These are phyloP conservation scores for Mungos mungo DNA, from an alignment of 2,113 vertebrate species.

Conservation along the genomic window DNA sequence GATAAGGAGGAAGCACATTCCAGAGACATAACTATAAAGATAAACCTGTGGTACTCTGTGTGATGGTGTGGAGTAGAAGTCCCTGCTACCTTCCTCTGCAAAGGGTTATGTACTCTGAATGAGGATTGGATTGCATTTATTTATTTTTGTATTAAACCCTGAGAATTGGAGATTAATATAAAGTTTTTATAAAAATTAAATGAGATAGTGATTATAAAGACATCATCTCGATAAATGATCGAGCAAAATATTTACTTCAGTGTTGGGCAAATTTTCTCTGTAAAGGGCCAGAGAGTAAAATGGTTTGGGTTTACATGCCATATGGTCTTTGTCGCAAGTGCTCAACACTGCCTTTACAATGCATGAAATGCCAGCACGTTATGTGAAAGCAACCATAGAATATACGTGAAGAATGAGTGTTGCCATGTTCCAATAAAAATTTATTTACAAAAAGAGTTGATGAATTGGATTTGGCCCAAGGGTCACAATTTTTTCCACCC, in stretches of 20 bases:
- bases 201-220: not conserved
- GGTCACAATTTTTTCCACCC: not conserved
- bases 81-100: not conserved
- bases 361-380: not conserved
- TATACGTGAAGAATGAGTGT: not conserved
- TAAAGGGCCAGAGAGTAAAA: not conserved
- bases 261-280: not conserved
- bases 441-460: not conserved
- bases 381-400: not conserved
- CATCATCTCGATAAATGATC: not conserved
- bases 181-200: slow-evolving; percentile 13
- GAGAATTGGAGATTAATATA: not conserved
- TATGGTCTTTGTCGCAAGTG: not conserved
- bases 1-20: not conserved
- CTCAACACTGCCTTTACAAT: not conserved
- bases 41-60: not conserved
- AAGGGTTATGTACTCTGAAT: not conserved
- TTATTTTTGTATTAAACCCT: not conserved
- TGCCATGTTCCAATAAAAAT: not conserved
- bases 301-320: not conserved
- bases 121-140: not conserved
- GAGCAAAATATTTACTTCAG: not conserved
- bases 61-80: not conserved
- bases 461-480: not conserved
- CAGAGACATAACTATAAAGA: not conserved